Base-by-base conservation (phyloP, 2,888 invertebrate species). In the Melanchra persicariae region DNA sequence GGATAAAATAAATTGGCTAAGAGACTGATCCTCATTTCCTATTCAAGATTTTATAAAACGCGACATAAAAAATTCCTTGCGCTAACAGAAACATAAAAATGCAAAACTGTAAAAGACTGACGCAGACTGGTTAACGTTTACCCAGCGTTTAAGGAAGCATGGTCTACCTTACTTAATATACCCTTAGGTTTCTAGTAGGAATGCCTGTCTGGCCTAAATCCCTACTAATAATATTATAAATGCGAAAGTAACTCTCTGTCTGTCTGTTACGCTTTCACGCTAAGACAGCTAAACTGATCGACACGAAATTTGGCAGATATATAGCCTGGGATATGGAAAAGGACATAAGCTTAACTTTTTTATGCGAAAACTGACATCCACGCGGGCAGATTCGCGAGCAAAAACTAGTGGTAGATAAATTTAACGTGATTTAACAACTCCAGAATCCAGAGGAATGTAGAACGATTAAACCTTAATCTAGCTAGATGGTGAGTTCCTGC, bases 1-100 rank as follows among this genome's bases (percentile, higher is more conserved):
- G 78, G 73, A 78, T 84, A 73, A 82, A 83, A 83, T 84, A 84
- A 83, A 83, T 83, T 83, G 82, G 75, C 78, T 83, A 75, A 83
- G 81, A 65, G 81, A 77, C 84, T 81, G 69, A 77, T 82, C 81
- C 81, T 74, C 84, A 81, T 83, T 82, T 72, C 71, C 74, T 72
- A 77, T 81, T 82, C 82, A 82, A 81, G 77, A 83, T 81, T 83
- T 82, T 77, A 74, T 74, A 72, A 84, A 83, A 81, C 57, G 52
- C 60, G 59, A 72, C 74, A 60, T 82, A 68, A 74, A 80, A 71
- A 72, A 66, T 52, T 60, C 57, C 43, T 49, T 24, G 62, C 62
- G 67, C 67, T 72, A 68, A 68, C 71, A 68, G 61, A 62, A 74
- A 74, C 66, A 79, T 74, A 59, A 74, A 72, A 74, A 68, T 77